Evolutionary conservation across 2,797 vertebrate species (phyloP).

Genomic region (Eulemur rubriventer): DNA sequence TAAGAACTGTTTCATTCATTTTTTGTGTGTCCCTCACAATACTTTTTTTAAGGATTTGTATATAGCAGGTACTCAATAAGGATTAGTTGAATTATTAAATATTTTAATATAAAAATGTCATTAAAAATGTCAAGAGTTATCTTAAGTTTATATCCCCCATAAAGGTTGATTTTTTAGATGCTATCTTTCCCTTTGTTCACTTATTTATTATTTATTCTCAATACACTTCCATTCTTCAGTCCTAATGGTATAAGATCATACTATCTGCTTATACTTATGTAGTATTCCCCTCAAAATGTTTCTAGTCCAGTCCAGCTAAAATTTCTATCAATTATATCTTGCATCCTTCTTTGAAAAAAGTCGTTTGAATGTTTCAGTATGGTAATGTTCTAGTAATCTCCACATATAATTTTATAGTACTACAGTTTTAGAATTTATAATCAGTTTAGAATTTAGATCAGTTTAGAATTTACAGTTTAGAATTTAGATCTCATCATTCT

Average conservation of each 20-base stretch:
- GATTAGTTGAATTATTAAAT: constrained; percentile 25
- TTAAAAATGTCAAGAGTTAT: background rate
- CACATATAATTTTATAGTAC: background rate
- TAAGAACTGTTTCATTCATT: background rate
- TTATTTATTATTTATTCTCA: constrained; percentile 35
- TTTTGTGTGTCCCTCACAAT: background rate
- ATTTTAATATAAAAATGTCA: background rate
- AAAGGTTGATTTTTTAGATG: background rate
- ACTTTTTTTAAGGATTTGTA: background rate
- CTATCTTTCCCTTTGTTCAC: background rate
- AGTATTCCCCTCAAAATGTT: background rate
- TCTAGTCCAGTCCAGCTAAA: background rate
- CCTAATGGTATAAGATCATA: background rate
- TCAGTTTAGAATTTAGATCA: too few species aligned
- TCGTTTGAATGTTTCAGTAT: background rate
- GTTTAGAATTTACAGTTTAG: too few species aligned
- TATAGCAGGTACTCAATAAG: background rate
- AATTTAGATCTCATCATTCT: constrained; percentile 31
- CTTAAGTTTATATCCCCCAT: background rate
- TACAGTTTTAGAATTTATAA: background rate
- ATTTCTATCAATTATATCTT: background rate
- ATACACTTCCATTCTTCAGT: background rate
- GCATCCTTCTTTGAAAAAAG: background rate
- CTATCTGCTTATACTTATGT: background rate
- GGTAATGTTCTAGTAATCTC: background rate